Evolutionary conservation across 2,797 vertebrate genomes (phyloP).

Genomic region (Sebastes paucispinis): DNA sequence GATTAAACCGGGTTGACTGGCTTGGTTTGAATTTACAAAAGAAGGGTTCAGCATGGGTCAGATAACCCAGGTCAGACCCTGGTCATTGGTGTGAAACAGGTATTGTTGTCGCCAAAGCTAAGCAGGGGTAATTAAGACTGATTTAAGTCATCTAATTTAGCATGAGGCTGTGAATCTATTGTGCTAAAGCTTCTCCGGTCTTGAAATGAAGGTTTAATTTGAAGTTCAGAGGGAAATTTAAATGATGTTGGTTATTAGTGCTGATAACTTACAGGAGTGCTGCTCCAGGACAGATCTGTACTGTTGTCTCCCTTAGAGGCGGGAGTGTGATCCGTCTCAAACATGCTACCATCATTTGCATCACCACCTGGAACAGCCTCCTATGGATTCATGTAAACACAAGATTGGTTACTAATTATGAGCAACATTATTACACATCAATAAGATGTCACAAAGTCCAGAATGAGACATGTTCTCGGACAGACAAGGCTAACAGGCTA

Average conservation of each 20-base stretch:
- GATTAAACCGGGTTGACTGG: too few species aligned
- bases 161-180: not conserved
- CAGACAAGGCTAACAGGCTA: not conserved
- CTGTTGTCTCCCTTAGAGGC: conserved; percentile 80
- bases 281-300: conserved; percentile 85
- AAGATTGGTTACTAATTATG: not conserved
- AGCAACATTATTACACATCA: not conserved
- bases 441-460: not conserved
- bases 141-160: not conserved
- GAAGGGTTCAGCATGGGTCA: too few species aligned
- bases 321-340: conserved; percentile 75
- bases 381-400: conserved; percentile 43
- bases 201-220: not conserved
- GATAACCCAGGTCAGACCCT: too few species aligned
- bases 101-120: not conserved
- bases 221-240: not conserved
- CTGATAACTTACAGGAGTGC: conserved; percentile 84
- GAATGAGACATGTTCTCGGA: not conserved
- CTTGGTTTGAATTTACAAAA: too few species aligned
- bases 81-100: too few species aligned
- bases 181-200: not conserved
- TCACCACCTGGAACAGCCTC: conserved; percentile 84
- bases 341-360: conserved; percentile 79
- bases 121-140: not conserved
- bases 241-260: not conserved